These are phyloP conservation scores for Hypotaenidia okinawae DNA, from an alignment of 2,797 vertebrate genomes.

Conservation along the genomic window DNA sequence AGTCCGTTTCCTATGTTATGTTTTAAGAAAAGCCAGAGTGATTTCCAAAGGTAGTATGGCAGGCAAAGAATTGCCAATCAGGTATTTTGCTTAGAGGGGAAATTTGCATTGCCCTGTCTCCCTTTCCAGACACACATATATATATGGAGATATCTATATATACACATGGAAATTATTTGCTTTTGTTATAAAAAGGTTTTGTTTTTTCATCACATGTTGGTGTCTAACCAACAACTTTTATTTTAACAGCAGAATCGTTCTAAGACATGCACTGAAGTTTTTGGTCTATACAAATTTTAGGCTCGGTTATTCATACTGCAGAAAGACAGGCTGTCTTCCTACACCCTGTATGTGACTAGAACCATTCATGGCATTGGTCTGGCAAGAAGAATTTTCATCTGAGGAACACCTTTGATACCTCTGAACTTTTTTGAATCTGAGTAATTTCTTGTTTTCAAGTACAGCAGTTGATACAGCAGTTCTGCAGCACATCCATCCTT, in stretches of 20 bases:
- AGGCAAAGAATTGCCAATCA: not conserved
- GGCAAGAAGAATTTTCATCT: not conserved
- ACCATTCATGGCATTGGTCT: not conserved
- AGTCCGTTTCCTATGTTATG: not conserved
- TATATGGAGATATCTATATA: not conserved
- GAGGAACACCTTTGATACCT: not conserved
- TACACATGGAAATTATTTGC: not conserved
- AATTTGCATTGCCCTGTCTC: not conserved
- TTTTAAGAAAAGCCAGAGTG: constrained; percentile 26
- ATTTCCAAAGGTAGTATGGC: not conserved
- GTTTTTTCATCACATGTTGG: not conserved
- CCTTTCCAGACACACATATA: not conserved
- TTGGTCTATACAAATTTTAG: not conserved
- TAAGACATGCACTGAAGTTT: not conserved
- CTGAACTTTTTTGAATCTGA: not conserved
- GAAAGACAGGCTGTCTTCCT: not conserved
- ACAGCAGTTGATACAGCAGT: not conserved
- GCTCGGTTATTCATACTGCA: not conserved
- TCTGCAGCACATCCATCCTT: not conserved
- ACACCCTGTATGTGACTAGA: not conserved
- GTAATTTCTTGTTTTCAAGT: not conserved
- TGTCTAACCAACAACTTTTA: not conserved
- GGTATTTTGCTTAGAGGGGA: not conserved
- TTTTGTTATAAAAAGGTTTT: not conserved
- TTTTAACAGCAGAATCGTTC: not conserved